Evolutionary conservation across 1,140 invertebrate genomes (phyloP), one percentile per base, ranked within the genome.

Genomic region (Metaphire vulgaris): DNA sequence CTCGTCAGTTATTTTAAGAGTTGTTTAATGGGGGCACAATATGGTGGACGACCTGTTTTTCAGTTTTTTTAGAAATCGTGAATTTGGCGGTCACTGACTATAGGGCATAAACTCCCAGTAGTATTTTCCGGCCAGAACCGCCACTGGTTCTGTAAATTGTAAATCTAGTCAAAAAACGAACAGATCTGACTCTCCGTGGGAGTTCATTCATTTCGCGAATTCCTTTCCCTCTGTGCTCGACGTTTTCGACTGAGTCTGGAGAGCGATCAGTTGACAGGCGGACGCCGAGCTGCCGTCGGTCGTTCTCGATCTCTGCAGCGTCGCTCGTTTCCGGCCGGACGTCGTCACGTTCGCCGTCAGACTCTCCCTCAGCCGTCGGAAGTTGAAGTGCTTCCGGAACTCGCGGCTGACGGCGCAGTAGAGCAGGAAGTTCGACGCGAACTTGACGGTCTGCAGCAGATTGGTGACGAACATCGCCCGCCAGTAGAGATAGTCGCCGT

Each of bases 401-500:
- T 69, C 28, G 15, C 31, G 33, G 70, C 64, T 76, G 75, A 72
- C 33, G 41, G 69, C 69, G 67, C 73, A 74, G 74, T 78, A 78
- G 56, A 78, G 74, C 28, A 78, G 64, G 73, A 78, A 78, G 66
- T 78, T 78, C 28, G 33, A 32, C n/a, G 77, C 66, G 74, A 78
- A 78, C 67, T 78, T 78, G 29, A 75, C 67, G 21, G 73, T 34
- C 68, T 75, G 77, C 16, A 56, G 30, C n/a, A 70, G 41, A 28
- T 78, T 74, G 31, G 77, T 78, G 73, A 78, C 69, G 34, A 71
- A n/a, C 21, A 78, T 15, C n/a, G 74, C 68, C 16, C 75, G 2
- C 30, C 33, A 30, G 41, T 33, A 33, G 29, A 31, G 31, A 26
- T 56, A 30, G 34, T 30, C n/a, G 1, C 1, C 6, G 30, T 29